Conservation (phyloP, 2,888 invertebrate genomes). For the Calameuta filiformis region DNA sequence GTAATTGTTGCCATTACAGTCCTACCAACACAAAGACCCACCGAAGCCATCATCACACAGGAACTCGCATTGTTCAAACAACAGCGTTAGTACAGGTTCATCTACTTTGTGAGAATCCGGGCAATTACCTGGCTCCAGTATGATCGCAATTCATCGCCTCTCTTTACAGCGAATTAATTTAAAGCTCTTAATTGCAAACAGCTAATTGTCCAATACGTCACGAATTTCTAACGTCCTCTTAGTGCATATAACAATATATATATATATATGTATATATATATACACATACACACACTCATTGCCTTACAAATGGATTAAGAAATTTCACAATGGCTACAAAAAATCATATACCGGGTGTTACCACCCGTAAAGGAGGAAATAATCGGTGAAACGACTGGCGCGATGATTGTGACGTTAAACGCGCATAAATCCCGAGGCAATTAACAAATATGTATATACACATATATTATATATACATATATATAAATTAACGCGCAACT, state of each 20-base stretch:
- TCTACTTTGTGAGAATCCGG: slow-evolving; percentile 59
- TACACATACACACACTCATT: too few species aligned
- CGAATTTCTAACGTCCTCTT: not conserved
- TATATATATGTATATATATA: too few species aligned
- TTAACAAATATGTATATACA: not conserved
- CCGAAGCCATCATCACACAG: slow-evolving; percentile 17
- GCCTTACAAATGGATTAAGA: not conserved
- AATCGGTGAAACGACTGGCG: not conserved
- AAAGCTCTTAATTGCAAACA: slow-evolving; percentile 63
- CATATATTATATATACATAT: not conserved
- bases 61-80: slow-evolving; percentile 19
- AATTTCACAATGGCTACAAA: not conserved
- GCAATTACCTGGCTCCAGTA: slow-evolving; percentile 58
- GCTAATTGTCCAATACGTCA: slow-evolving; percentile 55
- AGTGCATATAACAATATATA: not conserved
- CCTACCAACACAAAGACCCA: slow-evolving; percentile 14
- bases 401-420: not conserved
- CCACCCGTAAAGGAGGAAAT: not conserved
- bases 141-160: slow-evolving; percentile 37
- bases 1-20: slow-evolving; percentile 60
- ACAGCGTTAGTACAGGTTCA: not conserved
- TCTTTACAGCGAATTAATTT: slow-evolving; percentile 61
- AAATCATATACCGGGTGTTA: not conserved
- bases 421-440: not conserved
- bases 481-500: slow-evolving; percentile 31